Conservation (phyloP, 1,140 invertebrate species). For the Drosophila equinoxialis region DNA sequence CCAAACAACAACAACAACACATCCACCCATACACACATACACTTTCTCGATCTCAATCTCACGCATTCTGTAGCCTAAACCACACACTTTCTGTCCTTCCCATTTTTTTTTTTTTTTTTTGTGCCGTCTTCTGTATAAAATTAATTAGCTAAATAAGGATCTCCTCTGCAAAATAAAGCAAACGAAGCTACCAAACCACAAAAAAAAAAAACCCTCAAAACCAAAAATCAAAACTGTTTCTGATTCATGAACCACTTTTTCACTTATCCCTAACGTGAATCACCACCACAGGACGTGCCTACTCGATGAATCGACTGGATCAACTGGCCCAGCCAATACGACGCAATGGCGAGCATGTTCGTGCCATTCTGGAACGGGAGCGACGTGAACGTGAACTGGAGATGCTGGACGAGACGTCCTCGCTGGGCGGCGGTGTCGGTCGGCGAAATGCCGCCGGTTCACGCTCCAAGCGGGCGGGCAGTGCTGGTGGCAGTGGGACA, state of each 20-base stretch:
- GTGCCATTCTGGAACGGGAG: constrained; percentile 74
- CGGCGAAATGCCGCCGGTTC: constrained; percentile 24
- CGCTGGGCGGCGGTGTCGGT: constrained; percentile 60
- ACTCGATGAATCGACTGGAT: constrained; percentile 95
- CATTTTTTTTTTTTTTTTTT: constrained; percentile 19
- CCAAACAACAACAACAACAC: not conserved
- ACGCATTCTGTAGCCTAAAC: constrained; percentile 25
- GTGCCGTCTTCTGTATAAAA: constrained; percentile 48
- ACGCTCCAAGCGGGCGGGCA: constrained; percentile 47
- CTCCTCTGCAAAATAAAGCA: constrained; percentile 25
- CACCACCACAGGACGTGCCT: constrained; percentile 86
- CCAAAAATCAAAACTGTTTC: constrained; percentile 33
- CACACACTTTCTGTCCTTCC: constrained; percentile 13
- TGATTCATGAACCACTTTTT: constrained; percentile 64
- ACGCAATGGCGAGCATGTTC: constrained; percentile 83
- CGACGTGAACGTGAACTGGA: constrained; percentile 73
- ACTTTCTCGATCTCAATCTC: constrained; percentile 1
- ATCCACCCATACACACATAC: constrained; percentile 5
- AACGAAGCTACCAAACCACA: constrained; percentile 25
- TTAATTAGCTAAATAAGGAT: constrained; percentile 47
- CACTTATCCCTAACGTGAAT: constrained; percentile 58
- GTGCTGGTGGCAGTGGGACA: constrained; percentile 52
- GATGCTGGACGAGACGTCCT: constrained; percentile 78
- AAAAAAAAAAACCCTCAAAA: constrained; percentile 2
- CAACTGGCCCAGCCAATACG: constrained; percentile 89